These are phyloP conservation scores for Xenentodon cancila DNA, from an alignment of 2,797 vertebrate genomes.

Conservation along the genomic window DNA sequence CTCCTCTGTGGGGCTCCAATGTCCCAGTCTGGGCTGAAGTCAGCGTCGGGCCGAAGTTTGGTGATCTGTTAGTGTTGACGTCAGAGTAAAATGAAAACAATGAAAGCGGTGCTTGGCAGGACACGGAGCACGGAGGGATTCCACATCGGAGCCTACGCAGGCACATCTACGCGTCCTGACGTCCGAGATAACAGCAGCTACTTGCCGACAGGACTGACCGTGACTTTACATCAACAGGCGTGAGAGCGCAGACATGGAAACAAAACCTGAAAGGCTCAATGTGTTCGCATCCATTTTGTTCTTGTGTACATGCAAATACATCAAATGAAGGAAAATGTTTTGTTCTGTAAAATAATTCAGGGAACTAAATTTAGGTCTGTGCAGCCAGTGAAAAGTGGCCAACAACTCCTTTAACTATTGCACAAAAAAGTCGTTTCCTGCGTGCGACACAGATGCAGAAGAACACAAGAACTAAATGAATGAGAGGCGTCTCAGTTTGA, in stretches of 20 bases:
- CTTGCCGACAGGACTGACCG: conserved; percentile 8
- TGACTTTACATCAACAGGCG: not conserved
- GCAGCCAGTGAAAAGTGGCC: conserved; percentile 18
- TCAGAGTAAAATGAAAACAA: too few species aligned
- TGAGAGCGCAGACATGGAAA: not conserved
- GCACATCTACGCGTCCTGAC: not conserved
- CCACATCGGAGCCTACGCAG: not conserved
- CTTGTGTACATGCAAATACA: not conserved
- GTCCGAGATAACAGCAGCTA: conserved; percentile 4
- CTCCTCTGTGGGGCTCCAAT: conserved; percentile 1
- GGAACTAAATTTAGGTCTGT: too few species aligned
- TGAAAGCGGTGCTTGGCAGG: not conserved
- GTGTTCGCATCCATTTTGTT: not conserved
- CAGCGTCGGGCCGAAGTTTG: conserved; percentile 17
- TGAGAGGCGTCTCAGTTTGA: not conserved
- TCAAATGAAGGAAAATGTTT: not conserved
- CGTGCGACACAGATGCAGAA: not conserved
- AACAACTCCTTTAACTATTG: conserved; percentile 13
- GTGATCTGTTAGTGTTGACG: conserved; percentile 50
- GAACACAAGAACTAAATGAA: not conserved
- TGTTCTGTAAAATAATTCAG: conserved; percentile 16
- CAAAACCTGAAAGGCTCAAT: not conserved
- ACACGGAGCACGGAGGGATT: not conserved
- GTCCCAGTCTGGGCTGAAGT: conserved; percentile 7
- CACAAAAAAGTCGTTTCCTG: conserved; percentile 21